phyloP scores from a whole-genome alignment of 2,888 invertebrate species.

The Eustalomyia histrio region DNA sequence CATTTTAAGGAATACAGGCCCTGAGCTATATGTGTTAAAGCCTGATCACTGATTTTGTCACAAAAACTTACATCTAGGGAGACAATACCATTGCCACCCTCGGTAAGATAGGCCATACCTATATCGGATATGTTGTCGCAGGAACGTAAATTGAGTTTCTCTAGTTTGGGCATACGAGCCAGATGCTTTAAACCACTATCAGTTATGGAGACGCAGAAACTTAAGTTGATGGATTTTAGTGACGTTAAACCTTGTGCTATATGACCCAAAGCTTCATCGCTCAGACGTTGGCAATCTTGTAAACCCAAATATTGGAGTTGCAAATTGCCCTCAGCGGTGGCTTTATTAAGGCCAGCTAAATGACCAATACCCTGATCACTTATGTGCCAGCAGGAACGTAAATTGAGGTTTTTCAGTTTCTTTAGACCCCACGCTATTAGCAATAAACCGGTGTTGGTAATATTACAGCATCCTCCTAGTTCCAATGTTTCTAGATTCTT shows the following conservation, averaged over 20 bases:
- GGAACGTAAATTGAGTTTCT: constrained; percentile 92
- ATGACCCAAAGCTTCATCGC: constrained; percentile 93
- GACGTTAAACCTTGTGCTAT: constrained; percentile 89
- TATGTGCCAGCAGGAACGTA: constrained; percentile 95
- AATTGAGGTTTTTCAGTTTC: constrained; percentile 90
- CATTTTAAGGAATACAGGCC: constrained; percentile 91
- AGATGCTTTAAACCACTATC: constrained; percentile 94
- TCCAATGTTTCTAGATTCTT: constrained; percentile 93
- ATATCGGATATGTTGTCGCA: constrained; percentile 97
- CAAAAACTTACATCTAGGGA: constrained; percentile 96
- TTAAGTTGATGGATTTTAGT: constrained; percentile 92
- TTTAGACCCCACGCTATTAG: constrained; percentile 93
- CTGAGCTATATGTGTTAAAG: constrained; percentile 92
- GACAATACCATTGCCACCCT: constrained; percentile 90
- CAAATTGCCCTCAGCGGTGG: constrained; percentile 84
- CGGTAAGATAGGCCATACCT: constrained; percentile 94
- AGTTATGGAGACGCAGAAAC: constrained; percentile 96
- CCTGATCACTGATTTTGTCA: constrained; percentile 96
- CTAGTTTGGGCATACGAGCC: constrained; percentile 90
- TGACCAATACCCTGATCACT: constrained; percentile 95
- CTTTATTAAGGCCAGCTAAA: constrained; percentile 87
- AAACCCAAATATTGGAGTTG: constrained; percentile 91
- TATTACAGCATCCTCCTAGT: constrained; percentile 94
- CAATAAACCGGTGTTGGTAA: constrained; percentile 92
- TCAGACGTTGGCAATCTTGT: constrained; percentile 96